phyloP scores from a whole-genome alignment of 2,888 invertebrate genomes.

The Drosophila planitibia region DNA sequence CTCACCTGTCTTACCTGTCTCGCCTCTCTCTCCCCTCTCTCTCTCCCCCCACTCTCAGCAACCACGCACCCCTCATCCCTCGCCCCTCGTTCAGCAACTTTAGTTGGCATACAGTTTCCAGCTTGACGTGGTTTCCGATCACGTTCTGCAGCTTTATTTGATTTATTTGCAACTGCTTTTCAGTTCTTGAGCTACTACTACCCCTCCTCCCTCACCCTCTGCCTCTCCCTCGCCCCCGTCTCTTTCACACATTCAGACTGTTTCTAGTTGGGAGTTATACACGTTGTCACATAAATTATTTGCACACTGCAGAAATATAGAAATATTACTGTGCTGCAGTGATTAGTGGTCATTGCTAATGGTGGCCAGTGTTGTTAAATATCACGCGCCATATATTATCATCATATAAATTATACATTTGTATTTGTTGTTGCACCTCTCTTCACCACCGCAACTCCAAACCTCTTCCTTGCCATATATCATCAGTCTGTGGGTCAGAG shows the following conservation, averaged over 20 bases:
- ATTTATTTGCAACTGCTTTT: conserved; percentile 64
- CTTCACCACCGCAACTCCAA: not conserved
- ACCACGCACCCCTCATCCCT: not conserved
- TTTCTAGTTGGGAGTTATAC: conserved; percentile 37
- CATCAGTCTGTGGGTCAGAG: conserved; percentile 34
- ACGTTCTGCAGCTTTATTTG: conserved; percentile 73
- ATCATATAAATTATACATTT: conserved; percentile 22
- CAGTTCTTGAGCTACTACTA: conserved; percentile 5
- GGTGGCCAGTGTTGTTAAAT: conserved; percentile 59
- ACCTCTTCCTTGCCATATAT: conserved; percentile 7
- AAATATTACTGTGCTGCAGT: conserved; percentile 30
- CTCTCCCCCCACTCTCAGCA: not conserved
- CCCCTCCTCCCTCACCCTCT: not conserved
- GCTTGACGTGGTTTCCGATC: conserved; percentile 55
- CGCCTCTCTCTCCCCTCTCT: not conserved
- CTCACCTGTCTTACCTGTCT: not conserved
- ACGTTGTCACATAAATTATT: conserved; percentile 73
- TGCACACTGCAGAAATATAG: conserved; percentile 47
- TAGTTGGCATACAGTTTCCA: conserved; percentile 5
- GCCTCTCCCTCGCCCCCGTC: not conserved
- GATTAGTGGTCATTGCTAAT: conserved; percentile 70
- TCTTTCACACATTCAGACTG: not conserved
- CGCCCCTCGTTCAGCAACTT: not conserved
- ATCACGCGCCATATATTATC: conserved; percentile 70
- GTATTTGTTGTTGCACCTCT: conserved; percentile 13